Conservation (phyloP, 1,140 invertebrate genomes). For the Lethocerus indicus region DNA sequence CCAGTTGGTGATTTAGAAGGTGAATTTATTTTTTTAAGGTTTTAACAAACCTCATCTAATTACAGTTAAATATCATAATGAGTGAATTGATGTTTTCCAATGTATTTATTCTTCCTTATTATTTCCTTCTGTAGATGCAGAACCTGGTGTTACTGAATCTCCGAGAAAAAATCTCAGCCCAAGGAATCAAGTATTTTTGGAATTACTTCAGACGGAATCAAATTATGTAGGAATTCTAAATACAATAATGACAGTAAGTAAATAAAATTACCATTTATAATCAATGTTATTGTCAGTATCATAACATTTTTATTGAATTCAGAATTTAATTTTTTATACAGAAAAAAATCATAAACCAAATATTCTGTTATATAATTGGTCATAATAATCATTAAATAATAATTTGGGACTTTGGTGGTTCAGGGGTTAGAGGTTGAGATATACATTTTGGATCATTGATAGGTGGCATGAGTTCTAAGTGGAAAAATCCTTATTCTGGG, state of each 20-base stretch:
- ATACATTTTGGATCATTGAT: too few relatives aligned
- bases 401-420: too few relatives aligned
- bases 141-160: slow-evolving; percentile 23
- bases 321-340: not conserved
- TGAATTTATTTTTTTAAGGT: too few relatives aligned
- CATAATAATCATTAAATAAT: not conserved
- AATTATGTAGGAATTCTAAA: slow-evolving; percentile 93
- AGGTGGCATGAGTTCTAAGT: too few relatives aligned
- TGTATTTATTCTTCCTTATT: too few relatives aligned
- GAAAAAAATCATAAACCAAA: not conserved
- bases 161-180: slow-evolving; percentile 49
- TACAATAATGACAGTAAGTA: slow-evolving; percentile 70
- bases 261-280: too few relatives aligned
- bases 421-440: too few relatives aligned
- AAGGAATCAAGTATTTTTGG: slow-evolving; percentile 76
- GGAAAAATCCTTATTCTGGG: too few relatives aligned
- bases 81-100: too few relatives aligned
- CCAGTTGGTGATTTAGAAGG: slow-evolving; percentile 30
- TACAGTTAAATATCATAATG: too few relatives aligned
- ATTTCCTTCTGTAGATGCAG: slow-evolving; percentile 24
- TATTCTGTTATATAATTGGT: not conserved
- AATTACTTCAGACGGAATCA: slow-evolving; percentile 87
- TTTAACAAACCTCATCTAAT: too few relatives aligned
- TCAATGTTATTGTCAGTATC: too few relatives aligned
- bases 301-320: not conserved